Evolutionary conservation across 2,797 vertebrate genomes (phyloP).

Genomic region (Cossypha polioptera): DNA sequence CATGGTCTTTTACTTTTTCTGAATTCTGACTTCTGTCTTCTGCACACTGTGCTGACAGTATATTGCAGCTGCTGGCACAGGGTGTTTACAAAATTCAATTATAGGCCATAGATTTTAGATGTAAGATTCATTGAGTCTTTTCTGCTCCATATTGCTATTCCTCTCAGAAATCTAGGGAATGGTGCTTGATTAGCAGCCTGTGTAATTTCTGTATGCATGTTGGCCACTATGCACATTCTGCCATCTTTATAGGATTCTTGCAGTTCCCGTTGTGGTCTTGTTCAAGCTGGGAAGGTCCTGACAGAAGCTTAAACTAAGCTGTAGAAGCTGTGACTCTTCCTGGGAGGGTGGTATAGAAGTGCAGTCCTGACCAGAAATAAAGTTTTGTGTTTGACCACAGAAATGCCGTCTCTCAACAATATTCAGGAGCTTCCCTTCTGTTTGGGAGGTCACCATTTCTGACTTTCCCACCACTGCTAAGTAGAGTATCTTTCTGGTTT

Average conservation of each 20-base stretch:
- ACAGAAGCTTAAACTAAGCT: background rate
- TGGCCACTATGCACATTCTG: background rate
- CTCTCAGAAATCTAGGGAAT: background rate
- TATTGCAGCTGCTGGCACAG: background rate
- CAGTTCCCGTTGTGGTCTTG: background rate
- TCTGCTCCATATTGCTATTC: background rate
- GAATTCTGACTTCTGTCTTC: background rate
- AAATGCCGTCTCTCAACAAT: background rate
- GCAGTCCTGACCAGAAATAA: background rate
- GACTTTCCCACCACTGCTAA: background rate
- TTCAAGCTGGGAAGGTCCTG: background rate
- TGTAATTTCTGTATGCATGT: background rate
- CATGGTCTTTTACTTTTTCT: background rate
- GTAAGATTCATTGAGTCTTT: background rate
- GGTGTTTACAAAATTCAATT: background rate
- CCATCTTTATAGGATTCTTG: background rate
- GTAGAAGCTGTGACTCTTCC: background rate
- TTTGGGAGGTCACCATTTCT: background rate
- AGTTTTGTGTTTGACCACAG: background rate
- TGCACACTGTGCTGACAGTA: background rate
- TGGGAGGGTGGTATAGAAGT: background rate
- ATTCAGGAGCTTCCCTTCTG: background rate
- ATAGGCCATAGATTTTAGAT: background rate
- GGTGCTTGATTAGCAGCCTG: background rate
- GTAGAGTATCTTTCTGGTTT: background rate